A percentile compares a stretch with the other conserved stretches of the same genome.
phyloP scores from a whole-genome alignment of 2,888 invertebrate species.

The Volucella inanis region DNA sequence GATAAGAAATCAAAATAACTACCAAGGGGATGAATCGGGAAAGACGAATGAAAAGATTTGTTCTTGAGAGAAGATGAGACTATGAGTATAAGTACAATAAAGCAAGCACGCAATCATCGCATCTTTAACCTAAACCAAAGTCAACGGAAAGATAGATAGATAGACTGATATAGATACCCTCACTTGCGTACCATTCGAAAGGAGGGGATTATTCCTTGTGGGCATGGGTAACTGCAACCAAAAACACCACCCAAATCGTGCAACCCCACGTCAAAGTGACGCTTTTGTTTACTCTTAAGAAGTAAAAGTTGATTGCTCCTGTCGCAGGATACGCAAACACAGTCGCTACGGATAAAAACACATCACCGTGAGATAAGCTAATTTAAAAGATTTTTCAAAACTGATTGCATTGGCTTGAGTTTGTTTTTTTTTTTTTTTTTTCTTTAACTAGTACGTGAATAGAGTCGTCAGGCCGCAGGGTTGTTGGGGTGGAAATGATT shows the following conservation, averaged over 20 bases:
- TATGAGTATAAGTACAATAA: neutral
- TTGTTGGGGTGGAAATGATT: neutral
- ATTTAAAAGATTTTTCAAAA: constrained; percentile 69
- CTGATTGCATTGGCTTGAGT: constrained; percentile 56
- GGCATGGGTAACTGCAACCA: constrained; percentile 18
- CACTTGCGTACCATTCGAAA: neutral
- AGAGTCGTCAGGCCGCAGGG: neutral
- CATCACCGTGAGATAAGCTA: constrained; percentile 65
- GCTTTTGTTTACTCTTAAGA: constrained; percentile 46
- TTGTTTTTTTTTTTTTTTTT: constrained; percentile 18
- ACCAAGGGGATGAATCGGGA: neutral
- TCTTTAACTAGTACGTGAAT: neutral
- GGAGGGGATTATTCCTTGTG: constrained; percentile 22
- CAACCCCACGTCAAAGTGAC: constrained; percentile 13
- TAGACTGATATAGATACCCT: constrained; percentile 51
- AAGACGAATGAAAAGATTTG: neutral
- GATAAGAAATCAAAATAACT: neutral
- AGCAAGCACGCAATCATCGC: constrained; percentile 40
- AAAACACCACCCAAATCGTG: neutral
- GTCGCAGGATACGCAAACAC: constrained; percentile 45
- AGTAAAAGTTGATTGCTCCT: constrained; percentile 59
- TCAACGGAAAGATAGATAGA: constrained; percentile 18
- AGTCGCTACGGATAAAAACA: constrained; percentile 39
- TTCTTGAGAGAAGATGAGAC: neutral
- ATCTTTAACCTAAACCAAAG: constrained; percentile 49